phyloP scores from a whole-genome alignment of 2,797 vertebrate species.

The Myripristis jacobus region DNA sequence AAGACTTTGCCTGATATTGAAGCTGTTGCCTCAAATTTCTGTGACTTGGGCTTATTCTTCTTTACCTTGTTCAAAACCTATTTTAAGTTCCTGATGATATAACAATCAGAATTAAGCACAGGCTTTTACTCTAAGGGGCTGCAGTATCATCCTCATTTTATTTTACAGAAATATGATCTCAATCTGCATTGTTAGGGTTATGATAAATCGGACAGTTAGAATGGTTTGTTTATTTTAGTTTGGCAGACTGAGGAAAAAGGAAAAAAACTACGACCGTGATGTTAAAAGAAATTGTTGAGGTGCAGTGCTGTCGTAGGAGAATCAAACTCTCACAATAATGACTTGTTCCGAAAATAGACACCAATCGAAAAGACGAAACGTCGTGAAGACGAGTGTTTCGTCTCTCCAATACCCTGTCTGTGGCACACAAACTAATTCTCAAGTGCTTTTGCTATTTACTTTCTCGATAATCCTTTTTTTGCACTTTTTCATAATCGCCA shows the following conservation, averaged over 20 bases:
- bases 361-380: background rate
- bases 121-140: background rate
- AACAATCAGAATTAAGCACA: conserved; percentile 3
- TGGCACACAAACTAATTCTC: conserved; percentile 21
- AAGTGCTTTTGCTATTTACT: conserved; percentile 34
- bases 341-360: background rate
- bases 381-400: background rate
- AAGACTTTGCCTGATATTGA: conserved; percentile 49
- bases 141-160: too few relatives aligned
- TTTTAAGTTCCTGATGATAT: conserved; percentile 26
- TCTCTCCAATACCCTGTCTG: conserved; percentile 8
- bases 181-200: conserved; percentile 3
- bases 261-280: background rate
- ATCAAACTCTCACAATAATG: background rate
- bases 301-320: background rate
- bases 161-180: conserved; percentile 8
- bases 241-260: background rate
- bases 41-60: conserved; percentile 27
- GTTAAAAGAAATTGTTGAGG: background rate
- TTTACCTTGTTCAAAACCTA: conserved; percentile 28
- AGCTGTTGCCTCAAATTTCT: conserved; percentile 31
- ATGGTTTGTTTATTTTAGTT: background rate
- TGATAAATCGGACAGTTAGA: background rate
- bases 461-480: background rate
- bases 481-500: conserved; percentile 17